Conservation (phyloP, 1,140 invertebrate genomes). For the Drosophila prosaltans region DNA sequence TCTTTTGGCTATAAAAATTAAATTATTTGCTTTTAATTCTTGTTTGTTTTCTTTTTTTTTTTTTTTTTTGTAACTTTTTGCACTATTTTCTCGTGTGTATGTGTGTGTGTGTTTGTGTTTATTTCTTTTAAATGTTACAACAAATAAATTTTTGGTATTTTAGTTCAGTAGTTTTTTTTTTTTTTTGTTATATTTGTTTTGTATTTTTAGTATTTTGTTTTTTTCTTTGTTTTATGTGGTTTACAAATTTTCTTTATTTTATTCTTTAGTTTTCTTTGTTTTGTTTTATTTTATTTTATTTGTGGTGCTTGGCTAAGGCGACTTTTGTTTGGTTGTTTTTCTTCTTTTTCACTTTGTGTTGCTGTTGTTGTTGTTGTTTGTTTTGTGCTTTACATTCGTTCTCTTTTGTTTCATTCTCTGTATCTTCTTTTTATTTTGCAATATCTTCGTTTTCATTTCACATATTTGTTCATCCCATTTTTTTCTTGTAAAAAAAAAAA, state of each 20-base stretch:
- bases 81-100: slow-evolving; percentile 72
- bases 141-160: slow-evolving; percentile 70
- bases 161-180: slow-evolving; percentile 48
- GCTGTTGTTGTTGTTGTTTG: slow-evolving; percentile 3
- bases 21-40: slow-evolving; percentile 62
- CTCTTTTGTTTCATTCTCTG: slow-evolving; percentile 51
- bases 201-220: slow-evolving; percentile 14
- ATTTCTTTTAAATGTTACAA: slow-evolving; percentile 59
- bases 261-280: slow-evolving; percentile 38
- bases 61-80: slow-evolving; percentile 61
- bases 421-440: slow-evolving; percentile 41
- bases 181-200: slow-evolving; percentile 37
- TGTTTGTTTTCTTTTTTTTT: slow-evolving; percentile 40
- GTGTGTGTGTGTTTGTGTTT: slow-evolving; percentile 52
- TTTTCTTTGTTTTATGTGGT: slow-evolving; percentile 28
- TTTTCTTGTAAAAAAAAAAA: slow-evolving; percentile 17
- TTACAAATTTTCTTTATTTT: slow-evolving; percentile 57
- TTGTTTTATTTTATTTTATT: slow-evolving; percentile 65
- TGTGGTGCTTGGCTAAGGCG: slow-evolving; percentile 81
- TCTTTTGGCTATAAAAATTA: slow-evolving; percentile 82
- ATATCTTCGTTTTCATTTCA: slow-evolving; percentile 56
- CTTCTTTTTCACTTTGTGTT: slow-evolving; percentile 38
- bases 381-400: slow-evolving; percentile 68
- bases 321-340: slow-evolving; percentile 78
- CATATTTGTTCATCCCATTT: slow-evolving; percentile 9